phyloP scores from a whole-genome alignment of 2,888 invertebrate genomes.

The Napeogenes sylphis region DNA sequence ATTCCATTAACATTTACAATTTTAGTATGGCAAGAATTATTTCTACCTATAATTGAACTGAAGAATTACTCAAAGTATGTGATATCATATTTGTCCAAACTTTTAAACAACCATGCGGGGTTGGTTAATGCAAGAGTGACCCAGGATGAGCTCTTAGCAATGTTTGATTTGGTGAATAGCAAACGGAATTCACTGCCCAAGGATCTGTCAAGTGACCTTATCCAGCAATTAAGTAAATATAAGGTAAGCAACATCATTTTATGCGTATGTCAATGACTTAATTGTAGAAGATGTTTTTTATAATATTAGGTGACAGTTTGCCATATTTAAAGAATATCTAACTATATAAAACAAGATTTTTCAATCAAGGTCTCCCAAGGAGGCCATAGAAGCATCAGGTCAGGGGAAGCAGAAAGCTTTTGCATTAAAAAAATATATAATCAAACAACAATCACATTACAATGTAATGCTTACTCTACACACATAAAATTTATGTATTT shows the following conservation, averaged over 20 bases:
- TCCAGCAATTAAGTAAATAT: conserved; percentile 72
- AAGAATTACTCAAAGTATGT: conserved; percentile 83
- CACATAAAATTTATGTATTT: too few species aligned
- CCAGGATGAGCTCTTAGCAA: conserved; percentile 77
- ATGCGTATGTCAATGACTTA: neutral
- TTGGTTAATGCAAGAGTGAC: conserved; percentile 60
- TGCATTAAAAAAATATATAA: too few species aligned
- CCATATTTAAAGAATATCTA: too few species aligned
- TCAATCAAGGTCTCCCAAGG: too few species aligned
- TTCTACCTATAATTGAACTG: conserved; percentile 84
- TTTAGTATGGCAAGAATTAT: conserved; percentile 86
- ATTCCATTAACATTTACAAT: neutral
- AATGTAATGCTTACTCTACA: too few species aligned
- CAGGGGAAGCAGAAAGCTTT: too few species aligned
- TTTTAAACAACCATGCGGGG: conserved; percentile 63
- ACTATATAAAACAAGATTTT: too few species aligned
- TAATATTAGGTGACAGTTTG: too few species aligned
- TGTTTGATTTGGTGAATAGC: conserved; percentile 78
- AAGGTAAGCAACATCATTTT: conserved; percentile 58
- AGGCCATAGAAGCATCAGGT: too few species aligned
- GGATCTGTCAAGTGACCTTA: conserved; percentile 76
- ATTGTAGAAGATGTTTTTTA: too few species aligned
- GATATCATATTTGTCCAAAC: conserved; percentile 77
- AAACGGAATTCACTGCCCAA: conserved; percentile 76
- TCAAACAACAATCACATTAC: too few species aligned